A percentile compares a stretch with the other conserved stretches of the same genome.
Evolutionary conservation across 2,113 vertebrate species (phyloP).

Genomic region (Microcebus jonahi): DNA sequence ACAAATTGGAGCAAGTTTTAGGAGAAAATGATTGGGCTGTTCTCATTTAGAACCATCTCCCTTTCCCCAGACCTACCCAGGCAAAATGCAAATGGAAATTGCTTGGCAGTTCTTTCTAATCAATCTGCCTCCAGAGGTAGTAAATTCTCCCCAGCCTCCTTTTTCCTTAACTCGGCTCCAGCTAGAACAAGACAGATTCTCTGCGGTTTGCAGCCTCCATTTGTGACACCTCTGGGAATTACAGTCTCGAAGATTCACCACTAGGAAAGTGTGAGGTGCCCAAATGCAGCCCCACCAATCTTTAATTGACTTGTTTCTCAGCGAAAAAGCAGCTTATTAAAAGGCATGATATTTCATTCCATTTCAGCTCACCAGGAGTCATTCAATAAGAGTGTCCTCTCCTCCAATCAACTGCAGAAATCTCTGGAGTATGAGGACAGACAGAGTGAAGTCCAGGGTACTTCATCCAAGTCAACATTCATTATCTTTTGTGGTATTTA

Average conservation of each 20-base stretch:
- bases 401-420: conserved; percentile 5
- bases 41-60: conserved; percentile 41
- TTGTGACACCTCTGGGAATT: neutral
- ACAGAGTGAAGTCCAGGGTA: neutral
- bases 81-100: conserved; percentile 61
- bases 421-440: neutral
- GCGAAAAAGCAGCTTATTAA: conserved; percentile 57
- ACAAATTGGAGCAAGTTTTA: conserved; percentile 64
- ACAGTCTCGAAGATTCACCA: neutral
- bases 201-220: neutral
- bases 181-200: neutral
- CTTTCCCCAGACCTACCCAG: neutral
- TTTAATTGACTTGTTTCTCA: conserved; percentile 15
- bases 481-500: neutral
- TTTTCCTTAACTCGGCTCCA: neutral
- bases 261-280: neutral
- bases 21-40: conserved; percentile 44
- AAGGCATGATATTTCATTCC: conserved; percentile 39
- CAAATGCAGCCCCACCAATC: neutral
- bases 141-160: conserved; percentile 45
- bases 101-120: conserved; percentile 49
- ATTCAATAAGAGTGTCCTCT: neutral
- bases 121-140: conserved; percentile 18
- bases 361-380: conserved; percentile 48
- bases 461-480: neutral